These are phyloP conservation scores for Dolichoris vasculosae DNA, from an alignment of 1,140 invertebrate species.

Conservation along the genomic window DNA sequence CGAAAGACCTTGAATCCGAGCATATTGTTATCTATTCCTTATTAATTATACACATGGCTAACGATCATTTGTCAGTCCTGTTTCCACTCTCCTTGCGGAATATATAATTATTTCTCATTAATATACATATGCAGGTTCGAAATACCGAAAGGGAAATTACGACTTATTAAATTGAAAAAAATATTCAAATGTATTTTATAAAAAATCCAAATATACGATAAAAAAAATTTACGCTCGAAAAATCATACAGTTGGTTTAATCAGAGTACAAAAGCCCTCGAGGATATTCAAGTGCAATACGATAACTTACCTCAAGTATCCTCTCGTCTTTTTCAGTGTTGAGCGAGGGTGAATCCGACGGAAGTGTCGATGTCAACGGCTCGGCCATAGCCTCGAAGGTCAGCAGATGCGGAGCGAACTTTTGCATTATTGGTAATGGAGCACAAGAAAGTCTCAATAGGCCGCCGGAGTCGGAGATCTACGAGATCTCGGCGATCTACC, in stretches of 20 bases:
- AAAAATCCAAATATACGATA: neutral
- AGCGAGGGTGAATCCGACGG: conserved; percentile 81
- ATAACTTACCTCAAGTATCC: neutral
- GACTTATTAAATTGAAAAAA: neutral
- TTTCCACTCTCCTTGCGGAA: neutral
- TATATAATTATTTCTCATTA: neutral
- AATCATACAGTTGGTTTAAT: neutral
- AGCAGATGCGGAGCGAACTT: conserved; percentile 88
- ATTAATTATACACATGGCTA: neutral
- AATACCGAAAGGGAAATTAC: neutral
- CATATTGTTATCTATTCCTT: neutral
- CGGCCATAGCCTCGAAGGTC: conserved; percentile 74
- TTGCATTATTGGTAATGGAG: conserved; percentile 80
- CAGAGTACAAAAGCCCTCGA: neutral
- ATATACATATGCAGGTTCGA: neutral
- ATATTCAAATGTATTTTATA: neutral
- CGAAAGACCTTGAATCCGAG: neutral
- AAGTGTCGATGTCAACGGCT: conserved; percentile 70
- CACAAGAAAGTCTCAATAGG: conserved; percentile 81
- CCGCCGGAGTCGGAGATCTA: conserved; percentile 90
- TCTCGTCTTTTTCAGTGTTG: conserved; percentile 76
- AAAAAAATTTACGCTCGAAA: neutral
- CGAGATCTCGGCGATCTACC: conserved; percentile 91
- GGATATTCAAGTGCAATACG: neutral
- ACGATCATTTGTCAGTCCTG: neutral